phyloP scores from a whole-genome alignment of 2,888 invertebrate genomes.

The Plutella xylostella region DNA sequence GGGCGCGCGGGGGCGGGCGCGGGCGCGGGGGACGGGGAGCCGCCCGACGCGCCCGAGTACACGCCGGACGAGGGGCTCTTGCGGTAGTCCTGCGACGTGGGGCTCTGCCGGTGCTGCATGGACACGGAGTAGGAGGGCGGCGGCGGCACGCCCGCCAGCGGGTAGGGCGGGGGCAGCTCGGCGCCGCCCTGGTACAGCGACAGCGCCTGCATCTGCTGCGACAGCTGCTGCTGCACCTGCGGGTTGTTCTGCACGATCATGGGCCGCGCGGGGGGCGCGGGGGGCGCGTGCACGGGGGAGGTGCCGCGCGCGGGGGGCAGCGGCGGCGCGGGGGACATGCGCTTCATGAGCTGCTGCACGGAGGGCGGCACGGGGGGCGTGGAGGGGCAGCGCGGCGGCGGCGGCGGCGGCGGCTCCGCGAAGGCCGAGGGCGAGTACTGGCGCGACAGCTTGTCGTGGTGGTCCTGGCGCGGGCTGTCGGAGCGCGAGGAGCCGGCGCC shows the following conservation, averaged over 20 bases:
- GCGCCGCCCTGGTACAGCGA: slow-evolving; percentile 78
- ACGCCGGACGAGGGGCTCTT: slow-evolving; percentile 90
- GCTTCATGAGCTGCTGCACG: slow-evolving; percentile 65
- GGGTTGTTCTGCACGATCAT: slow-evolving; percentile 87
- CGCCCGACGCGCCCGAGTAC: slow-evolving; percentile 85
- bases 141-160: slow-evolving; percentile 73
- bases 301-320: slow-evolving; percentile 76
- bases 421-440: slow-evolving; percentile 78
- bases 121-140: slow-evolving; percentile 90
- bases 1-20: slow-evolving; percentile 79
- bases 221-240: slow-evolving; percentile 85
- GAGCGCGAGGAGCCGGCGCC: slow-evolving; percentile 91
- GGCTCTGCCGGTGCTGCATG: slow-evolving; percentile 88
- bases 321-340: slow-evolving; percentile 74
- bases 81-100: slow-evolving; percentile 84
- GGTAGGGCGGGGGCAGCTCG: slow-evolving; percentile 78
- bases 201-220: slow-evolving; percentile 90
- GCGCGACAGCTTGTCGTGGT: slow-evolving; percentile 73
- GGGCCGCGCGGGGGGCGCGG: slow-evolving; percentile 73
- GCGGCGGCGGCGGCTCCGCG: slow-evolving; percentile 78
- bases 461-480: slow-evolving; percentile 84
- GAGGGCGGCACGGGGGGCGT: slow-evolving; percentile 76
- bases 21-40: slow-evolving; percentile 78
- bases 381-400: slow-evolving; percentile 80
- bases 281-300: slow-evolving; percentile 76